These are phyloP conservation scores for Polyergus mexicanus DNA, from an alignment of 1,140 invertebrate genomes.

Conservation along the genomic window DNA sequence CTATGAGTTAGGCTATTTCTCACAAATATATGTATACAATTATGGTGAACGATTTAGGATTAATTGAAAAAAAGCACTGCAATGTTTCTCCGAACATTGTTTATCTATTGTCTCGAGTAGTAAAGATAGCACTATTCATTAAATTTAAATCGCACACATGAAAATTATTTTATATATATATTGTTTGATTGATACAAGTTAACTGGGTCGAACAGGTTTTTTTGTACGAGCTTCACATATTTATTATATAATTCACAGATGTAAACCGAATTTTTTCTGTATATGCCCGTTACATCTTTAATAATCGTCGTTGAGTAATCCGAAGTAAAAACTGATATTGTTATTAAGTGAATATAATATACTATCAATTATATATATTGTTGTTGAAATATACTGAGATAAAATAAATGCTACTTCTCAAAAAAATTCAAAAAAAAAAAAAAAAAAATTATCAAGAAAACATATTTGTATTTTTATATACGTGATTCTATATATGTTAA, in stretches of 20 bases:
- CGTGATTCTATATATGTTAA: not conserved
- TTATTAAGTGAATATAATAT: slow-evolving; percentile 73
- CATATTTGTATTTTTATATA: no score
- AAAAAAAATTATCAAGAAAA: no score
- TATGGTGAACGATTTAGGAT: not conserved
- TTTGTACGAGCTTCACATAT: slow-evolving; percentile 49
- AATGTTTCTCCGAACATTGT: slow-evolving; percentile 6
- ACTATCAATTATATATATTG: slow-evolving; percentile 68
- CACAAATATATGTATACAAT: not conserved
- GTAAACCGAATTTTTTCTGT: slow-evolving; percentile 33
- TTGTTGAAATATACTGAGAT: slow-evolving; percentile 74
- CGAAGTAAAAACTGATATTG: slow-evolving; percentile 73
- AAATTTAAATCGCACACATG: not conserved
- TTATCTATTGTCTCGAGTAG: slow-evolving; percentile 40
- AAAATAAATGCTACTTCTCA: slow-evolving; percentile 72
- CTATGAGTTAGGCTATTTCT: not conserved
- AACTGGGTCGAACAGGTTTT: slow-evolving; percentile 54
- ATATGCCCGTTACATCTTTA: slow-evolving; percentile 42
- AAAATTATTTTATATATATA: slow-evolving; percentile 39
- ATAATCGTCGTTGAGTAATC: slow-evolving; percentile 64
- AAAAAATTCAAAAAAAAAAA: slow-evolving; percentile 3
- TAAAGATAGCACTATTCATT: slow-evolving; percentile 34
- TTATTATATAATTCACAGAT: slow-evolving; percentile 49
- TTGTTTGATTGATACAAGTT: slow-evolving; percentile 26
- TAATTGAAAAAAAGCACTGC: not conserved